Evolutionary conservation across 37 sponge, comb jelly and placozoan species (phyloP).

Genomic region (Aplysina aerophoba): DNA sequence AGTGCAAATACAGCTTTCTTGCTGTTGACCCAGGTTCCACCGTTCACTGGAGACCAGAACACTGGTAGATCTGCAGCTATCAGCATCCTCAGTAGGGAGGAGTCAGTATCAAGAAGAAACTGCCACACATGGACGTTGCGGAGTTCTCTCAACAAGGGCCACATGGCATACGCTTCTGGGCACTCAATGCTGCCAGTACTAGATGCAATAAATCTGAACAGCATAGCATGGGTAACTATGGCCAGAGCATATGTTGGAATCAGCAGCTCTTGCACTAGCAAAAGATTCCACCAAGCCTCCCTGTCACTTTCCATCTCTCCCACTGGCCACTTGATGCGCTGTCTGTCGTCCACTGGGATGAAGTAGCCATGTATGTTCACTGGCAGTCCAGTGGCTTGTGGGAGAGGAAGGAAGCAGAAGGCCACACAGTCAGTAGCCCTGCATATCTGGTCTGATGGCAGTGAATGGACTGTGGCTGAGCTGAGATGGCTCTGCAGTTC

Average conservation of each 20-base stretch:
- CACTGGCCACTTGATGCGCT: constrained; percentile 81
- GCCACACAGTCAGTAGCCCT: constrained; percentile 43
- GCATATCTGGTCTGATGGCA: neutral
- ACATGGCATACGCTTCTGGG: constrained; percentile 56
- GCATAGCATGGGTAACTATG: constrained; percentile 13
- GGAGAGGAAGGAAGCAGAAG: constrained; percentile 89
- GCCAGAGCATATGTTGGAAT: constrained; percentile 54
- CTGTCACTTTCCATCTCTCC: constrained; percentile 57
- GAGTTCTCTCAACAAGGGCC: constrained; percentile 53
- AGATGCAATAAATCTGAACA: constrained; percentile 21
- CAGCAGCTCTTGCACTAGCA: constrained; percentile 42
- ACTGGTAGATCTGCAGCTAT: neutral
- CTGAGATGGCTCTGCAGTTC: neutral
- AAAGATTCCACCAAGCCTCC: constrained; percentile 75
- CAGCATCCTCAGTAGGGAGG: too few relatives aligned
- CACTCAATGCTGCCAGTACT: neutral
- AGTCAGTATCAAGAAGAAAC: too few relatives aligned
- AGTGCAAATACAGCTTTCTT: constrained; percentile 38
- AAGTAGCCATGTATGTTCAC: constrained; percentile 87
- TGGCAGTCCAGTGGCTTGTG: constrained; percentile 56
- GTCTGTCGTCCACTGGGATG: constrained; percentile 66
- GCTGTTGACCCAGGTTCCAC: constrained; percentile 49
- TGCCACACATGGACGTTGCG: too few relatives aligned
- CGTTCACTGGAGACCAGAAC: constrained; percentile 46
- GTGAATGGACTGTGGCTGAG: neutral